Conservation (phyloP, 2,888 invertebrate species). For the Doris montereyensis region DNA sequence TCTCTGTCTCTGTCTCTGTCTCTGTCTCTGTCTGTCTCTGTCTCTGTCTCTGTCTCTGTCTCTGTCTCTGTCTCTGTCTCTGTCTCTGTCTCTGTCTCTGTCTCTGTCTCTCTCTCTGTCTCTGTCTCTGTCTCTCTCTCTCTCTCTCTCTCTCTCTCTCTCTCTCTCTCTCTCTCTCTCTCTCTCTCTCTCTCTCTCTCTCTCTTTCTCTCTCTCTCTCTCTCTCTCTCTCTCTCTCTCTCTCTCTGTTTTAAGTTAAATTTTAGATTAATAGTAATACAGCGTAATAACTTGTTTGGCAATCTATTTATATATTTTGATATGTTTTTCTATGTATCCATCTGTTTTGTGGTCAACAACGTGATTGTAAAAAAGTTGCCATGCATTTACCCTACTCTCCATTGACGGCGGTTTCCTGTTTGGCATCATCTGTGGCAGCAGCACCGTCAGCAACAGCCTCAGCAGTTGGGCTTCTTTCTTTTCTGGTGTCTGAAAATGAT, state of each 20-base stretch:
- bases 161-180: no score
- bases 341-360: no score
- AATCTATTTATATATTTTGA: no score
- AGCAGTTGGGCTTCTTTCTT: constrained; percentile 25
- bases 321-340: no score
- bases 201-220: no score
- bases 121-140: constrained; percentile 7
- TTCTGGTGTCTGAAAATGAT: constrained; percentile 27
- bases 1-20: no score
- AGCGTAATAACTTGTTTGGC: no score
- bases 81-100: neutral
- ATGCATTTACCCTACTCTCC: constrained; percentile 26
- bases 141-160: neutral
- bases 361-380: no score
- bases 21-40: no score
- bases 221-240: neutral
- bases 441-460: constrained; percentile 28
- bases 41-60: no score
- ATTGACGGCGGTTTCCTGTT: constrained; percentile 11
- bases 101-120: constrained; percentile 3
- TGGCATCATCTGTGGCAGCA: constrained; percentile 20
- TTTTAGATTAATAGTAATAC: neutral
- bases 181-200: no score
- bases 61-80: no score
- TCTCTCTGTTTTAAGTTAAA: neutral